Percentiles rank a stretch among this genome's conserved stretches.
These are phyloP conservation scores for Eupithecia inturbata DNA, from an alignment of 2,888 invertebrate species.

Conservation along the genomic window DNA sequence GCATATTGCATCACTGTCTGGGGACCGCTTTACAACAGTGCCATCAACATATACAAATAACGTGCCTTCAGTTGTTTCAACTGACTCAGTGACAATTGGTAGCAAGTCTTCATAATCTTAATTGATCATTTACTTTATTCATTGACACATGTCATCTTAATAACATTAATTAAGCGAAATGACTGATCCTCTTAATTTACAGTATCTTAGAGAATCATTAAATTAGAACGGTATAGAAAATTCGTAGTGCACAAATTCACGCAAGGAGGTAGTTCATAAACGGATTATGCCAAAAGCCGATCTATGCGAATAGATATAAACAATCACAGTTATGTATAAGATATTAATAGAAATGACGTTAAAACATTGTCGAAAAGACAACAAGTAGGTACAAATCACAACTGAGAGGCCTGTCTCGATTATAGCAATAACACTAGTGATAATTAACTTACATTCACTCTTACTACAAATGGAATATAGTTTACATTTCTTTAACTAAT, in stretches of 20 bases:
- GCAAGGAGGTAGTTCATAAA: slow-evolving; percentile 64
- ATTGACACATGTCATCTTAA: slow-evolving; percentile 27
- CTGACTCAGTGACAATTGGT: slow-evolving; percentile 33
- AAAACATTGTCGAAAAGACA: slow-evolving; percentile 75
- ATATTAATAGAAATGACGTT: slow-evolving; percentile 64
- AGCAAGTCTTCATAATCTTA: slow-evolving; percentile 31
- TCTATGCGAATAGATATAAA: slow-evolving; percentile 56
- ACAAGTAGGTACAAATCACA: slow-evolving; percentile 72
- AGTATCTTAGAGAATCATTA: slow-evolving; percentile 47
- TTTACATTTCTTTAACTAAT: slow-evolving; percentile 72
- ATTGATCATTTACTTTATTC: slow-evolving; percentile 30
- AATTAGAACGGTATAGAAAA: slow-evolving; percentile 48
- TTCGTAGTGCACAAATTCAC: slow-evolving; percentile 52
- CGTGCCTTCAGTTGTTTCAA: slow-evolving; percentile 15
- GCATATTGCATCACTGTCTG: background rate
- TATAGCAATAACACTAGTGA: slow-evolving; percentile 68
- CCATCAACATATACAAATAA: slow-evolving; percentile 39
- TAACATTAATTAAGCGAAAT: slow-evolving; percentile 23
- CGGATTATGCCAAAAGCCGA: slow-evolving; percentile 65
- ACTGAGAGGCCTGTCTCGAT: slow-evolving; percentile 71
- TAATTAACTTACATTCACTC: slow-evolving; percentile 74
- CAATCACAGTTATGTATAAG: slow-evolving; percentile 73
- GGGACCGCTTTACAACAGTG: background rate
- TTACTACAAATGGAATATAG: slow-evolving; percentile 76
- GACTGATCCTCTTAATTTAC: slow-evolving; percentile 23